Conservation (phyloP, 2,888 invertebrate species). For the Nemotelus nigrinus region DNA sequence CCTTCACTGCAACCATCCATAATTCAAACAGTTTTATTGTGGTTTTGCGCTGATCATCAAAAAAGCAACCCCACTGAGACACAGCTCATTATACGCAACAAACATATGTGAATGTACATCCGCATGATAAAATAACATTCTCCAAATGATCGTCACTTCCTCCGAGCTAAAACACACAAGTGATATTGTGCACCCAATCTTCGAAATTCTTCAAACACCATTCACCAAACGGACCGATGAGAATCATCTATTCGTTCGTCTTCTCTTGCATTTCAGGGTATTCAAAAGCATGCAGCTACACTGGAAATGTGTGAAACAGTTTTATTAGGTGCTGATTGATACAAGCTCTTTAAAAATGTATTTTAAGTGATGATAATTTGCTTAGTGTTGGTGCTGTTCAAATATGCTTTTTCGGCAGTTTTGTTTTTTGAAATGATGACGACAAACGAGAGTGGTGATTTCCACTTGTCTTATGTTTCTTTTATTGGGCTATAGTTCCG, state of each 20-base stretch:
- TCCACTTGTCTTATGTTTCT: conserved; percentile 9
- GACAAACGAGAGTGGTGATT: not conserved
- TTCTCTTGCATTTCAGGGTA: too few relatives aligned
- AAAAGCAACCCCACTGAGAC: not conserved
- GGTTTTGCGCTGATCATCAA: not conserved
- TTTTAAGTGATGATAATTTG: conserved; percentile 30
- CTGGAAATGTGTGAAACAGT: conserved; percentile 11
- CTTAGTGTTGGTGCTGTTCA: not conserved
- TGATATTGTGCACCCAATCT: too few relatives aligned
- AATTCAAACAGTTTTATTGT: conserved; percentile 38
- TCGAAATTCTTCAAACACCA: too few relatives aligned
- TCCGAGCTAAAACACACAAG: not conserved
- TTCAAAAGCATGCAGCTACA: too few relatives aligned
- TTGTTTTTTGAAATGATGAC: not conserved
- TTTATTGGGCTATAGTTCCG: conserved; percentile 5
- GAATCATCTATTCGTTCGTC: not conserved
- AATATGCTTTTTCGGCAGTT: conserved; percentile 8
- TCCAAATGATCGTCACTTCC: not conserved
- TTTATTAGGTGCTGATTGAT: conserved; percentile 42
- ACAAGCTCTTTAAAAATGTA: conserved; percentile 19
- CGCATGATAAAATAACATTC: not conserved
- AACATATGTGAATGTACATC: not conserved
- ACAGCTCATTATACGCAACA: not conserved
- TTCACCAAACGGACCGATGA: not conserved
- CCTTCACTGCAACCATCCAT: conserved; percentile 14